phyloP scores from a whole-genome alignment of 1,140 invertebrate species.

The Melipona quadrifasciata region DNA sequence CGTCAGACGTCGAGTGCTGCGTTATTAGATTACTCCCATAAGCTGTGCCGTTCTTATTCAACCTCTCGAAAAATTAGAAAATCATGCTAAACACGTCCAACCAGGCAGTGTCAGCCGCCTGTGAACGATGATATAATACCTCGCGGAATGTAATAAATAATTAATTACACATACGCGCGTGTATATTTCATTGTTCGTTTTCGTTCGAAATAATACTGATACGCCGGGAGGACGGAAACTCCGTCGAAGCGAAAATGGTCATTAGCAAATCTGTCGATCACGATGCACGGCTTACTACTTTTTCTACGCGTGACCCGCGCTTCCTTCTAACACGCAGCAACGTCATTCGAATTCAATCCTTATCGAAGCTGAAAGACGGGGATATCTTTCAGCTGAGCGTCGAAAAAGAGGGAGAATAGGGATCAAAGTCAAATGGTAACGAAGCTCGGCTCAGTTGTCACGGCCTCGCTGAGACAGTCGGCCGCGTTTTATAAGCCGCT shows the following conservation, averaged over 20 bases:
- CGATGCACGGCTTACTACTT: too few species aligned
- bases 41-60: background rate
- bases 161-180: too few species aligned
- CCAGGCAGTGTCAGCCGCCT: too few species aligned
- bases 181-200: too few species aligned
- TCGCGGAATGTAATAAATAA: too few species aligned
- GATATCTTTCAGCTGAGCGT: slow-evolving; percentile 56
- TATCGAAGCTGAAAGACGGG: slow-evolving; percentile 39
- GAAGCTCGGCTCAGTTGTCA: slow-evolving; percentile 61
- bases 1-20: background rate
- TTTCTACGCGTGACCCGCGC: background rate
- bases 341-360: slow-evolving; percentile 26
- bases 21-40: background rate
- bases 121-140: too few species aligned
- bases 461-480: slow-evolving; percentile 38
- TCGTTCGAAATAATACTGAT: too few species aligned
- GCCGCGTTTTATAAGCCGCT: slow-evolving; percentile 21
- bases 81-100: too few species aligned
- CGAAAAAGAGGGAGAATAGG: slow-evolving; percentile 66
- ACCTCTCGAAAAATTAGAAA: too few species aligned
- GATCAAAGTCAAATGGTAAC: slow-evolving; percentile 69
- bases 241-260: too few species aligned
- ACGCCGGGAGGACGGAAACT: too few species aligned
- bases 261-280: too few species aligned
- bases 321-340: background rate